phyloP scores from a whole-genome alignment of 2,113 vertebrate species.

The Dendropsophus ebraccatus region DNA sequence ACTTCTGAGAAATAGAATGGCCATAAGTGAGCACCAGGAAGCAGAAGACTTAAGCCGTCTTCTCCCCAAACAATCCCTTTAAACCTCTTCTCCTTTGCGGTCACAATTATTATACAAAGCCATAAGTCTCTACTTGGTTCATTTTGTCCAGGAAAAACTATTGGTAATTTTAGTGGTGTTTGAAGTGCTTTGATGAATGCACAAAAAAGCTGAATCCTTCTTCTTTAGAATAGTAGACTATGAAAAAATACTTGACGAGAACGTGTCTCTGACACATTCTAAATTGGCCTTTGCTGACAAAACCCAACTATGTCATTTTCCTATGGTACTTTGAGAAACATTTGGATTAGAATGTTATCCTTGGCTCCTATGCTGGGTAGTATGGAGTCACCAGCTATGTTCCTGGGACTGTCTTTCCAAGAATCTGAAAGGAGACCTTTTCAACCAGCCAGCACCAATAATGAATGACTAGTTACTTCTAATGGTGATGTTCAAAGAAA shows the following conservation, averaged over 20 bases:
- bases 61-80: too few relatives aligned
- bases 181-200: slow-evolving; percentile 30
- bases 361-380: slow-evolving; percentile 6
- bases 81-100: too few relatives aligned
- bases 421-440: slow-evolving; percentile 35
- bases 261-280: slow-evolving; percentile 8
- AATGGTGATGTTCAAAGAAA: slow-evolving; percentile 13
- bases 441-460: slow-evolving; percentile 37
- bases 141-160: neutral
- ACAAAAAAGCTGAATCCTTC: slow-evolving; percentile 17
- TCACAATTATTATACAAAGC: too few relatives aligned
- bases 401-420: slow-evolving; percentile 30
- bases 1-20: too few relatives aligned
- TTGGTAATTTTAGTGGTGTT: neutral
- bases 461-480: slow-evolving; percentile 10
- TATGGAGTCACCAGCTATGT: slow-evolving; percentile 27
- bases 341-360: slow-evolving; percentile 46
- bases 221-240: slow-evolving; percentile 18
- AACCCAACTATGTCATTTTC: slow-evolving; percentile 42
- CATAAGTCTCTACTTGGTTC: neutral
- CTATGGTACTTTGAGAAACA: slow-evolving; percentile 27
- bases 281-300: slow-evolving; percentile 45
- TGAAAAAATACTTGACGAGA: neutral
- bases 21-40: too few relatives aligned
- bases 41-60: too few relatives aligned